Evolutionary conservation across 2,797 vertebrate genomes (phyloP).

Genomic region (Falco rusticolus): DNA sequence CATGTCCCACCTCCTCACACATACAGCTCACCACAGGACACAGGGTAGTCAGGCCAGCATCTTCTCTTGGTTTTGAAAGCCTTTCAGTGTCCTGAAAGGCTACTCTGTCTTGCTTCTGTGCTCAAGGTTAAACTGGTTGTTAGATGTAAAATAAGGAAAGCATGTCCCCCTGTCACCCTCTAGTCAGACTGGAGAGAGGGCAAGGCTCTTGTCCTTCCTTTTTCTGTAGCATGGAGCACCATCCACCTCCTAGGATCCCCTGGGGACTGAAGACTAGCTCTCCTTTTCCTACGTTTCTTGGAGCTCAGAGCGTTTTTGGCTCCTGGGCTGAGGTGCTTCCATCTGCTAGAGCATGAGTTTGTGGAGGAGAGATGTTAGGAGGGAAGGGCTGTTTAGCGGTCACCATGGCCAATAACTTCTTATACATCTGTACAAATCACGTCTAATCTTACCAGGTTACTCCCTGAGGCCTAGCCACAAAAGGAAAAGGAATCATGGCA

Average conservation of each 20-base stretch:
- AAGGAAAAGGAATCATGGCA: background rate
- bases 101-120: background rate
- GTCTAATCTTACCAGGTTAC: background rate
- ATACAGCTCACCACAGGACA: background rate
- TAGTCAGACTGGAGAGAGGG: background rate
- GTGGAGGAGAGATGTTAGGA: background rate
- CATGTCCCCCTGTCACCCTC: background rate
- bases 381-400: background rate
- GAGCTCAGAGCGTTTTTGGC: background rate
- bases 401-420: background rate
- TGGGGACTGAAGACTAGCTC: background rate
- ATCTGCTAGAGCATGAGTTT: background rate
- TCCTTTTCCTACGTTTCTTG: background rate
- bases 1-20: background rate
- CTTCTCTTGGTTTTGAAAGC: background rate
- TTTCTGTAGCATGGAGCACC: background rate
- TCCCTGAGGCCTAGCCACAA: background rate
- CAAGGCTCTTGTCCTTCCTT: background rate
- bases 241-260: background rate
- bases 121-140: background rate
- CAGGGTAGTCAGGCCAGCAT: background rate
- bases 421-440: background rate
- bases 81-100: background rate
- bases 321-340: background rate
- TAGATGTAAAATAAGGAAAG: background rate